Conservation (phyloP, 2,113 vertebrate genomes). For the Pterocles gutturalis region DNA sequence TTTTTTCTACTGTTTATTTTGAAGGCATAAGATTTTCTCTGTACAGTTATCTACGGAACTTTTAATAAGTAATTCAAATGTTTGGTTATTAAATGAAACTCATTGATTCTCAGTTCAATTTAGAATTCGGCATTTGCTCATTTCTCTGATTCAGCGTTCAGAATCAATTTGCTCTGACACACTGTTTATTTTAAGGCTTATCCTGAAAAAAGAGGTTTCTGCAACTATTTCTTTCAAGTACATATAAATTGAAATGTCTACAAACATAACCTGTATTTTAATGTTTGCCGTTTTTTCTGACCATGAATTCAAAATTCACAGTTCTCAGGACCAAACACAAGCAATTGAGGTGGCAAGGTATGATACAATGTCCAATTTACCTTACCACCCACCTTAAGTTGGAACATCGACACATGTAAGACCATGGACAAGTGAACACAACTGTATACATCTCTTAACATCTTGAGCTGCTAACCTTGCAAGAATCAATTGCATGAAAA, state of each 20-base stretch:
- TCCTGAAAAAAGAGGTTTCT: background rate
- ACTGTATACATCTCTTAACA: too few relatives aligned
- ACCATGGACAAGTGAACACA: background rate
- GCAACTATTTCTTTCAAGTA: background rate
- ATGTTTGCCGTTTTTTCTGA: background rate
- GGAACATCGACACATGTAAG: background rate
- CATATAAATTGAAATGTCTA: background rate
- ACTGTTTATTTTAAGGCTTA: background rate
- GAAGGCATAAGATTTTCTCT: background rate
- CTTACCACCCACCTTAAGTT: background rate
- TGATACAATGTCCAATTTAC: background rate
- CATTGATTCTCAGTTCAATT: background rate
- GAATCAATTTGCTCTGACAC: background rate
- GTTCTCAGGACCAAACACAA: background rate
- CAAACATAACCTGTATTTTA: background rate
- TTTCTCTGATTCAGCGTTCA: background rate
- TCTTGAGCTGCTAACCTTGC: background rate
- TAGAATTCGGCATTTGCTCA: background rate
- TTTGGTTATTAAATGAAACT: background rate
- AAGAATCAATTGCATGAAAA: background rate
- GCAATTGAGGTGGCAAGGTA: background rate
- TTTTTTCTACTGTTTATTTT: conserved; percentile 34
- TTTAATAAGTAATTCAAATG: background rate
- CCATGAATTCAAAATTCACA: background rate
- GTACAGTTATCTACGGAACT: background rate